phyloP scores from a whole-genome alignment of 2,113 vertebrate genomes.

The Stomatorhinus ivindoensis region DNA sequence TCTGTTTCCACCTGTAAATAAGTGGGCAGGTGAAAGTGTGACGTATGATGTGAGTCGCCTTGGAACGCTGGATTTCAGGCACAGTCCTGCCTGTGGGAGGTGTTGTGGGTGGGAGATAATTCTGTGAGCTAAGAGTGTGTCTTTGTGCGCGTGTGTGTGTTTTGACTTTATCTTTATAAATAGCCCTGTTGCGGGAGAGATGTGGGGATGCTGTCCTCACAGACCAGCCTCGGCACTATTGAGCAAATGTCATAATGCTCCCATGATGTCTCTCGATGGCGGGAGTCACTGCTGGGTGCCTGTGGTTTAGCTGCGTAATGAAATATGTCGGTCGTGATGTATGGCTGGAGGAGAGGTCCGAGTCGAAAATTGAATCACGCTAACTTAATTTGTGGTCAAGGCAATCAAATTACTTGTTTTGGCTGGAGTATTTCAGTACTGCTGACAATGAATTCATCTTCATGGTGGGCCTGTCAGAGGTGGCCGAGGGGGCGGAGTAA shows the following conservation, averaged over 20 bases:
- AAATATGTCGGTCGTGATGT: slow-evolving; percentile 72
- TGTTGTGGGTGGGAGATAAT: not conserved
- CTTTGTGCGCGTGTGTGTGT: slow-evolving; percentile 7
- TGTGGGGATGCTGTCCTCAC: slow-evolving; percentile 25
- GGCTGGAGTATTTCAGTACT: slow-evolving; percentile 52
- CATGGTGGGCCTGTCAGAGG: slow-evolving; percentile 63
- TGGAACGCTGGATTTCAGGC: not conserved
- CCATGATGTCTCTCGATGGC: slow-evolving; percentile 62
- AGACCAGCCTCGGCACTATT: slow-evolving; percentile 30
- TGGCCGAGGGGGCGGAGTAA: slow-evolving; percentile 17
- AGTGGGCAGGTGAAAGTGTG: slow-evolving; percentile 16
- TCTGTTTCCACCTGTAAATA: not conserved
- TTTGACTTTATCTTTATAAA: slow-evolving; percentile 18
- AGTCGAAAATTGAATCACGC: slow-evolving; percentile 75
- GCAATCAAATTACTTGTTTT: slow-evolving; percentile 75
- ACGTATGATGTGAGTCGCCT: slow-evolving; percentile 2
- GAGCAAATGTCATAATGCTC: slow-evolving; percentile 59
- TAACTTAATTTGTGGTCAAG: slow-evolving; percentile 74
- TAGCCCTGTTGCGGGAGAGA: slow-evolving; percentile 6
- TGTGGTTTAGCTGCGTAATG: slow-evolving; percentile 64
- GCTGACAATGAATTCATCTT: slow-evolving; percentile 72
- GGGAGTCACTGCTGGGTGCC: slow-evolving; percentile 42
- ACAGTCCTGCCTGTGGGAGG: slow-evolving; percentile 2
- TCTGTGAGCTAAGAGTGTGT: not conserved
- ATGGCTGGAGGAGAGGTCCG: slow-evolving; percentile 64